A percentile compares a stretch with the other conserved stretches of the same genome.
Conservation (phyloP, 2,797 vertebrate species). For the Sternarchorhynchus goeldii region DNA sequence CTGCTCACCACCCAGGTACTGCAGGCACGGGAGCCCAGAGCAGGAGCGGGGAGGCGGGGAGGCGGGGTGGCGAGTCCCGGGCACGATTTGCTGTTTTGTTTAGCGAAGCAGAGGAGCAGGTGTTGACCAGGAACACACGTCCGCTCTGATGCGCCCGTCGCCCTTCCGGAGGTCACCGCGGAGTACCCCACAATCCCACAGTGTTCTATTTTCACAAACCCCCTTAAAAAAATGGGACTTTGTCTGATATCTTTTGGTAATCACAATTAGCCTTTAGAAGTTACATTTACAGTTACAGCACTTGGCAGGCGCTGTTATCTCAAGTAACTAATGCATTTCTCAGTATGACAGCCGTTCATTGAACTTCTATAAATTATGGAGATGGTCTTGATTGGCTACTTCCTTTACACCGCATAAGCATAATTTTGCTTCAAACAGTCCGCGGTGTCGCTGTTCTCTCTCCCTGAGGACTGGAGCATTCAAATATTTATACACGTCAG, state of each 20-base stretch:
- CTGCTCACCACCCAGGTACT: not conserved
- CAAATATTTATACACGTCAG: constrained; percentile 48
- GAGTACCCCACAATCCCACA: not conserved
- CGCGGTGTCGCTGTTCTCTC: constrained; percentile 32
- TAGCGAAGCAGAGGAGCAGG: not conserved
- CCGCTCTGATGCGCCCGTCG: not conserved
- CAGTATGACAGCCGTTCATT: too few species aligned
- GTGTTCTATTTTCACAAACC: not conserved
- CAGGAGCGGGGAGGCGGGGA: too few species aligned
- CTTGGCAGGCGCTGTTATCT: too few species aligned
- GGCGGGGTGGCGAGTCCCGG: not conserved
- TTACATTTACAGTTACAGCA: not conserved
- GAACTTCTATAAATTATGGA: too few species aligned
- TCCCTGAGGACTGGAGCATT: constrained; percentile 38
- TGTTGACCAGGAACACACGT: not conserved
- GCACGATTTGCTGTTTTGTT: constrained; percentile 39
- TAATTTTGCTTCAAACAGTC: constrained; percentile 18
- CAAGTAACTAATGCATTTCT: too few species aligned
- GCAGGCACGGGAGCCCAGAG: too few species aligned
- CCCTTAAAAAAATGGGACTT: not conserved
- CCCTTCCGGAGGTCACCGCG: not conserved
- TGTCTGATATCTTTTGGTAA: not conserved
- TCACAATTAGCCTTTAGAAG: too few species aligned
- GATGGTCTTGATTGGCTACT: too few species aligned
- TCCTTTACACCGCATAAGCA: too few species aligned